Percentiles rank a stretch among this genome's conserved stretches.
phyloP scores from a whole-genome alignment of 2,888 invertebrate genomes.

The Trisateles emortualis region DNA sequence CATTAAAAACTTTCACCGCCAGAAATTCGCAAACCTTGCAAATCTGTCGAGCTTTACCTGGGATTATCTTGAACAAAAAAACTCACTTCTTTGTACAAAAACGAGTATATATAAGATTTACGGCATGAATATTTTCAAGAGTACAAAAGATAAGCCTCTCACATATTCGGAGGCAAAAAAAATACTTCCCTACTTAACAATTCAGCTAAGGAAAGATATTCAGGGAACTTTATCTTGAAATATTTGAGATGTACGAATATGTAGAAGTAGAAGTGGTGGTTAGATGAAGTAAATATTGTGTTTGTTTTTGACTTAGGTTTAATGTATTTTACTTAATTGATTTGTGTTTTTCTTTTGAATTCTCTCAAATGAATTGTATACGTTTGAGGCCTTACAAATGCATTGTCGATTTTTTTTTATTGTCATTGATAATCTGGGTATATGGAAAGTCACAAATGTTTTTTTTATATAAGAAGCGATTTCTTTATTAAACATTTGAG shows the following conservation, averaged over 20 bases:
- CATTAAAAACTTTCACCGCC: slow-evolving; percentile 4
- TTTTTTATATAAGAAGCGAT: too few species aligned
- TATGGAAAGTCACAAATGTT: too few species aligned
- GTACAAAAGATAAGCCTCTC: slow-evolving; percentile 41
- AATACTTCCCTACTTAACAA: slow-evolving; percentile 41
- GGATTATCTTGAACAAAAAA: slow-evolving; percentile 37
- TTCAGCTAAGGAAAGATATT: slow-evolving; percentile 35
- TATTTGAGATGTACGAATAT: slow-evolving; percentile 25
- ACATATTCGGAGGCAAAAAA: slow-evolving; percentile 39
- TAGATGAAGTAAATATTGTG: slow-evolving; percentile 1
- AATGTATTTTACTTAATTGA: slow-evolving; percentile 1
- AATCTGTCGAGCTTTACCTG: slow-evolving; percentile 29
- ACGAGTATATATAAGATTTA: slow-evolving; percentile 41
- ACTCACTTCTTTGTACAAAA: slow-evolving; percentile 27
- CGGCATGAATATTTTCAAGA: slow-evolving; percentile 42
- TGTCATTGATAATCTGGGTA: too few species aligned
- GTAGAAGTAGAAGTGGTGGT: slow-evolving; percentile 1
- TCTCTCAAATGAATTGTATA: too few species aligned
- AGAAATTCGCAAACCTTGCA: slow-evolving; percentile 9
- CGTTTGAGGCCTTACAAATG: too few species aligned
- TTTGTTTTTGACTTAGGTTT: background rate
- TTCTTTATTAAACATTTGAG: too few species aligned
- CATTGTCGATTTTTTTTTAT: too few species aligned
- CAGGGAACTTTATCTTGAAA: slow-evolving; percentile 29
- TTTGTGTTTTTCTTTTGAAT: background rate